These are phyloP conservation scores for Telmatochromis bifrenatus DNA, from an alignment of 2,113 vertebrate genomes.

Conservation along the genomic window DNA sequence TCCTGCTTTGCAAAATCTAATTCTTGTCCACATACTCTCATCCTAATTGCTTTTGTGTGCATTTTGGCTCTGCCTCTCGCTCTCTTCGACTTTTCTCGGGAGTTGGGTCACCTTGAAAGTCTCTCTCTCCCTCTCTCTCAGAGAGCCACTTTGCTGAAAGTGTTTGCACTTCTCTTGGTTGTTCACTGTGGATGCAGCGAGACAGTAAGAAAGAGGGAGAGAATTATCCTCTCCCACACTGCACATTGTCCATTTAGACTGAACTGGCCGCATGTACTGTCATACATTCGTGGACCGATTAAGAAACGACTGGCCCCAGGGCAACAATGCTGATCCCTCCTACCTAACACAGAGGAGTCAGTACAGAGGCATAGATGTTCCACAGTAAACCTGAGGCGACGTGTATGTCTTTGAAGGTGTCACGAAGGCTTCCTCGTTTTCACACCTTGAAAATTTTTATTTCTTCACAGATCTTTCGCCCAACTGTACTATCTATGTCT, in stretches of 20 bases:
- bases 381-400: background rate
- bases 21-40: background rate
- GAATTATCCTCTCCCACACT: background rate
- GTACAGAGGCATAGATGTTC: background rate
- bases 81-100: background rate
- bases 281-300: background rate
- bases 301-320: background rate
- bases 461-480: background rate
- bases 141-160: constrained; percentile 13
- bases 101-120: constrained; percentile 52
- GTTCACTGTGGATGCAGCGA: background rate
- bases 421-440: background rate
- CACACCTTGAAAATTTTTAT: background rate
- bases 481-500: background rate
- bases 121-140: background rate
- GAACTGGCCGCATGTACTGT: background rate
- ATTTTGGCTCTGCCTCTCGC: background rate
- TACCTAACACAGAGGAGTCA: background rate
- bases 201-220: background rate
- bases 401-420: background rate
- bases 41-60: background rate
- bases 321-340: background rate
- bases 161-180: background rate
- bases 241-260: background rate
- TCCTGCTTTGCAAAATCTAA: constrained; percentile 8